Conservation (phyloP, 2,113 vertebrate genomes). For the Microtus pennsylvanicus region DNA sequence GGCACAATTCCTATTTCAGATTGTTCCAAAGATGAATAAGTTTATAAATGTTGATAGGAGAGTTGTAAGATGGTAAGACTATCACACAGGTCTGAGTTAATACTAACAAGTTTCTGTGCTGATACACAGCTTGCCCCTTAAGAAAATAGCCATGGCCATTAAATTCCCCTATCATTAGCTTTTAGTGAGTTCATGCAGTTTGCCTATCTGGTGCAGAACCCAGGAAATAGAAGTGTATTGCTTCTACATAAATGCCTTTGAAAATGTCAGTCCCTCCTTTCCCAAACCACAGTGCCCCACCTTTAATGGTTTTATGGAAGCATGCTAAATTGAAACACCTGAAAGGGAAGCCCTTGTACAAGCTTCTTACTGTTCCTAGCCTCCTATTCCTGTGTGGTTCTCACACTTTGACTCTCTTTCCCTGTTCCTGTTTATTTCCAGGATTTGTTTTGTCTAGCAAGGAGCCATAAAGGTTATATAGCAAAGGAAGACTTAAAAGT, state of each 20-base stretch:
- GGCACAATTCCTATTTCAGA: neutral
- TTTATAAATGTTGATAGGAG: too few relatives aligned
- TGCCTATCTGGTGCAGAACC: neutral
- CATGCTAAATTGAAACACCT: constrained; percentile 36
- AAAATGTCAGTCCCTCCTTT: constrained; percentile 25
- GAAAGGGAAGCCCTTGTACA: constrained; percentile 38
- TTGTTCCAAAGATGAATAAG: neutral
- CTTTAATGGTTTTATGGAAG: constrained; percentile 37
- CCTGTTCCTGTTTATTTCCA: neutral
- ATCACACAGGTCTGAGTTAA: neutral
- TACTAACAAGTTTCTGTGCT: neutral
- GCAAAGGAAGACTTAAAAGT: constrained; percentile 61
- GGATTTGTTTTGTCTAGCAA: constrained; percentile 74
- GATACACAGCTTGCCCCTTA: neutral
- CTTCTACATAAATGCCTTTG: neutral
- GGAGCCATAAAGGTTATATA: constrained; percentile 49
- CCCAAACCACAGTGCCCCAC: neutral
- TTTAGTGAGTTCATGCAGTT: neutral
- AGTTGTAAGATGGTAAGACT: neutral
- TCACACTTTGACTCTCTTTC: neutral
- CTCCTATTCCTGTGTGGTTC: neutral
- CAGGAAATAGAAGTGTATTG: neutral
- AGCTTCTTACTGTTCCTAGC: constrained; percentile 41
- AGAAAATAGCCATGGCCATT: neutral
- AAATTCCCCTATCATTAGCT: neutral